These are phyloP conservation scores for Plestiodon gilberti DNA, from an alignment of 2,113 vertebrate genomes.

Conservation along the genomic window DNA sequence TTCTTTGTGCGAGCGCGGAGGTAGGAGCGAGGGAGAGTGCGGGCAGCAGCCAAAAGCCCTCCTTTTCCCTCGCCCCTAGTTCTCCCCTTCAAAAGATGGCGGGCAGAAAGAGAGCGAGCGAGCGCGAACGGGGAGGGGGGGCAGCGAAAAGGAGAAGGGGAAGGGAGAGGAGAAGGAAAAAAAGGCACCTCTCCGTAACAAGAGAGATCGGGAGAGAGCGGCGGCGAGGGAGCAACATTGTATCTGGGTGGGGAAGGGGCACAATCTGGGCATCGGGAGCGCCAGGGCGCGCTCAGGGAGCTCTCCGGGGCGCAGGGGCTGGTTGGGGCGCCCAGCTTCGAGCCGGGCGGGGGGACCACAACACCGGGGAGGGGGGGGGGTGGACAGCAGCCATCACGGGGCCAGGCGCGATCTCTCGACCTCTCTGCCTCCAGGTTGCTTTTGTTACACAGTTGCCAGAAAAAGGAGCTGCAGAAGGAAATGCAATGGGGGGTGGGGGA, in stretches of 20 bases:
- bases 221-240: too few relatives aligned
- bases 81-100: conserved; percentile 88
- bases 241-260: too few relatives aligned
- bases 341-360: too few relatives aligned
- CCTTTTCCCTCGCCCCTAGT: background rate
- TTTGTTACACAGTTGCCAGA: conserved; percentile 87
- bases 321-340: too few relatives aligned
- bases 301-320: too few relatives aligned
- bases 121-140: conserved; percentile 40
- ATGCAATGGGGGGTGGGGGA: background rate
- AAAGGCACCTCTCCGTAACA: too few relatives aligned
- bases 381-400: conserved; percentile 34
- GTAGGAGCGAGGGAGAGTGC: background rate
- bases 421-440: conserved; percentile 49
- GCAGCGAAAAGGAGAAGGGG: conserved; percentile 39
- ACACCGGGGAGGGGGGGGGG: conserved; percentile 49
- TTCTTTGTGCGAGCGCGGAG: background rate
- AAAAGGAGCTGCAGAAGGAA: conserved; percentile 78
- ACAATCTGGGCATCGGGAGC: too few relatives aligned
- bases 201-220: too few relatives aligned
- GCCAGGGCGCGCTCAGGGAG: too few relatives aligned
- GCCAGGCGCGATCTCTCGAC: conserved; percentile 6
- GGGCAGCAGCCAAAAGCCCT: background rate
- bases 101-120: conserved; percentile 75
- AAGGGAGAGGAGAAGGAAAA: too few relatives aligned